Evolutionary conservation across 2,113 vertebrate genomes (phyloP).

Genomic region (Piliocolobus tephrosceles): DNA sequence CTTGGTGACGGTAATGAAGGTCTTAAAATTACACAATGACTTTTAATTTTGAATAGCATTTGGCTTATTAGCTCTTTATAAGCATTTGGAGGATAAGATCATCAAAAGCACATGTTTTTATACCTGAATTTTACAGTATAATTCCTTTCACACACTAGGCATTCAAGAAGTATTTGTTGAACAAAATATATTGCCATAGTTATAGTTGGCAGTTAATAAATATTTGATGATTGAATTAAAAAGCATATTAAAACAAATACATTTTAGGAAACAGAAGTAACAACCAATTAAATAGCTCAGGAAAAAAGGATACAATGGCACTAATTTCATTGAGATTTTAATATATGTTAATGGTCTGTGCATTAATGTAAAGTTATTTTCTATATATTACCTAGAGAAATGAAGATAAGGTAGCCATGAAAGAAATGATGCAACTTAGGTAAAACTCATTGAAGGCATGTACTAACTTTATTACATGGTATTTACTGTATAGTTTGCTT

Average conservation of each 20-base stretch:
- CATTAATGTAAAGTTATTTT: background rate
- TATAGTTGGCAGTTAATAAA: background rate
- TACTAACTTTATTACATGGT: background rate
- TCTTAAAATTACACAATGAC: background rate
- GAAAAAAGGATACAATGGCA: background rate
- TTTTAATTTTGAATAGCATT: background rate
- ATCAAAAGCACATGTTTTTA: background rate
- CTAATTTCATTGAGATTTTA: background rate
- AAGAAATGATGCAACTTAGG: background rate
- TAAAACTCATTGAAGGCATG: background rate
- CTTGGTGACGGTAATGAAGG: background rate
- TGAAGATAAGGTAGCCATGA: background rate
- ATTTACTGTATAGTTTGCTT: background rate
- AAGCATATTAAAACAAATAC: background rate
- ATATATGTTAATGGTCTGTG: background rate
- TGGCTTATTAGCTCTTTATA: background rate
- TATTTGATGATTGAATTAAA: background rate
- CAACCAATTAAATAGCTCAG: background rate
- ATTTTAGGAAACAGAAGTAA: background rate
- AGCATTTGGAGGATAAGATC: background rate
- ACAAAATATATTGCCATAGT: background rate
- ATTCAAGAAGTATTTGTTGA: constrained; percentile 13
- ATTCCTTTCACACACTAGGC: background rate
- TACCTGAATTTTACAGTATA: background rate
- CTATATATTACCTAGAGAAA: background rate